These are phyloP conservation scores for human DNA, from an alignment of 2,113 vertebrate species.

Conservation along the genomic window GRCh38 chr2:101344501-101345000, in stretches of 20 bases:
- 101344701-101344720: not conserved
- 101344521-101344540: fast-evolving
- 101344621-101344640: not conserved
- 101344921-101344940: not conserved
- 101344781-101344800: fast-evolving
- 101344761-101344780: not conserved
- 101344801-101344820: not conserved
- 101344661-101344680: not conserved
- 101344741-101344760: not conserved
- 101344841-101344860: not conserved
- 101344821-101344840: not conserved
- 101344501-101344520: not conserved
- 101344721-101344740: not conserved
- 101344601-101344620: no score
- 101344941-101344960: not conserved
- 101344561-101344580: not conserved
- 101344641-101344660: not conserved
- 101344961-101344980: not conserved
- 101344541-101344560: not conserved
- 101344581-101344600: not conserved
- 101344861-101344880: not conserved
- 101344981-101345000: not conserved
- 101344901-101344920: not conserved
- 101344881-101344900: not conserved
- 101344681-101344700: not conserved